These are phyloP conservation scores for Dolichopus griseipennis DNA, from an alignment of 2,888 invertebrate genomes.

Conservation along the genomic window DNA sequence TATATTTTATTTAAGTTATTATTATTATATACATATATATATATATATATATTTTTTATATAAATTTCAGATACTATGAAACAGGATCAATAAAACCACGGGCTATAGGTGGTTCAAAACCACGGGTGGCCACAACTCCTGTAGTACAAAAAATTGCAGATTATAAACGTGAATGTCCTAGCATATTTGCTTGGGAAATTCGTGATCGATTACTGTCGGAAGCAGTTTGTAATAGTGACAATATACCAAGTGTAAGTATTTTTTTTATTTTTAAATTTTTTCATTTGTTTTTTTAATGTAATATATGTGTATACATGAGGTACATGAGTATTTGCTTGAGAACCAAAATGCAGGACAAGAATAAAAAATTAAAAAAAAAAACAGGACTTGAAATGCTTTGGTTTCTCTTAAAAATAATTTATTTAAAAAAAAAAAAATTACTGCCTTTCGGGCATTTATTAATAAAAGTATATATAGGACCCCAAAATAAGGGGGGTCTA, in stretches of 20 bases:
- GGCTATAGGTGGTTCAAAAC: slow-evolving; percentile 95
- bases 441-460: no score
- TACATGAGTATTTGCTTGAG: not conserved
- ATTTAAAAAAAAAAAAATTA: no score
- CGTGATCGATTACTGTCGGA: slow-evolving; percentile 87
- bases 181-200: slow-evolving; percentile 99
- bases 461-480: no score
- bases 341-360: not conserved
- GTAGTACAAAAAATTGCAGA: slow-evolving; percentile 93
- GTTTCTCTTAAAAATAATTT: not conserved
- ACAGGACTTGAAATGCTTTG: not conserved
- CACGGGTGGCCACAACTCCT: slow-evolving; percentile 85
- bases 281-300: not conserved
- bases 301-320: not conserved
- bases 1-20: not conserved
- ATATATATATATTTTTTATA: no score
- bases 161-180: slow-evolving; percentile 95
- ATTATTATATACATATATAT: not conserved
- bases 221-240: slow-evolving; percentile 94
- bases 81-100: slow-evolving; percentile 95
- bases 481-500: no score
- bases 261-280: slow-evolving; percentile 9
- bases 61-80: slow-evolving; percentile 80
- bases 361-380: not conserved
- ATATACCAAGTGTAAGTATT: slow-evolving; percentile 92